Evolutionary conservation across 2,888 invertebrate genomes (phyloP), one percentile per base, ranked within the genome.

Genomic region (Gisinianus flammeolus): DNA sequence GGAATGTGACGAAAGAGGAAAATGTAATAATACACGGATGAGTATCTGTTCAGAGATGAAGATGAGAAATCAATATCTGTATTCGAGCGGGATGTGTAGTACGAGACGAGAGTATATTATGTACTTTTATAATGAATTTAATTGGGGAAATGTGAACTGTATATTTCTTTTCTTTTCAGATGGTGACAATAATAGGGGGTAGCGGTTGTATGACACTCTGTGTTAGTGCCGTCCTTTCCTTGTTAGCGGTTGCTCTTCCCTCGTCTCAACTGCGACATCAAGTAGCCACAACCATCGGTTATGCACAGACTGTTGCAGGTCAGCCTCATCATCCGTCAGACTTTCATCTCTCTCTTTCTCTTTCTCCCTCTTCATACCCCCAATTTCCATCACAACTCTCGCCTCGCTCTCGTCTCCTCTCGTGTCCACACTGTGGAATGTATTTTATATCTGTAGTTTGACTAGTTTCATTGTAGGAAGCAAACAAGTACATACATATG

Each of bases 301-400:
- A 80, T 66, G 81, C 81, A 79, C 82, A 82, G 76, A 79, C 78
- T 79, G 79, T 82, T 73, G 79, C 78, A 81, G 82, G 82, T 82
- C 67, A 79, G 79, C 56, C n/a, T 58, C 19, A n/a, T 64, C 33
- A 54, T 52, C 24, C 52, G 30, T 70, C 28, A 24, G 22, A 5
- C n/a, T 1, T 70, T 52, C 22, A 35, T 58, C 35, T 22, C 35
- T 26, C 52, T 74, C 64, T 19, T 30, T 33, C 31, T 30, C 56
- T 66, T 30, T 30, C 28, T n/a, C 54, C 33, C 54, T n/a, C 24
- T 66, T 26, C n/a, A n/a, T n/a, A n/a, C n/a, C 33, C n/a, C 2
- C 26, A 28, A 70, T 24, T 28, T 16, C 54, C 71, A 52, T n/a
- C 12, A 8, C 30, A n/a, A 19, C 30, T n/a, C 10, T 28, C 12